Evolutionary conservation across 1,140 invertebrate species (phyloP).

Genomic region (Patella vulgata): DNA sequence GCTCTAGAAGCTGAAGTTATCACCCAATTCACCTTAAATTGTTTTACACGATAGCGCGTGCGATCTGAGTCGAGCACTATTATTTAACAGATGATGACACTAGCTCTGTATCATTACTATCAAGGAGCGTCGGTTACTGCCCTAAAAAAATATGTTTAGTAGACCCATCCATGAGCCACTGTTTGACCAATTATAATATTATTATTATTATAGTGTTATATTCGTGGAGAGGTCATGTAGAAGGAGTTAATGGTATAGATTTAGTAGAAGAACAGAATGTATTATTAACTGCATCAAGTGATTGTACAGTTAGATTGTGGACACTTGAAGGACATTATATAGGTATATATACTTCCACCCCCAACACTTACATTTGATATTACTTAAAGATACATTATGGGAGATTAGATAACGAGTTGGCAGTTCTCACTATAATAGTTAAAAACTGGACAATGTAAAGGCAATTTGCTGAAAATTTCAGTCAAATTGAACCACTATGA

Average conservation of each 20-base stretch:
- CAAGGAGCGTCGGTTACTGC: background rate
- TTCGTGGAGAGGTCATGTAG: slow-evolving; percentile 64
- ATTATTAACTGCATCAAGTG: slow-evolving; percentile 63
- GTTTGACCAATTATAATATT: too few species aligned
- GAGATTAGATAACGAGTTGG: too few species aligned
- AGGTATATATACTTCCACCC: slow-evolving; percentile 41
- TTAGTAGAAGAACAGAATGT: slow-evolving; percentile 62
- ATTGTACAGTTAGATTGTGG: slow-evolving; percentile 67
- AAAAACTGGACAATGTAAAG: too few species aligned
- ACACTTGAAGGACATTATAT: slow-evolving; percentile 65
- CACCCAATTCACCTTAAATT: too few species aligned
- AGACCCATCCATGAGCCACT: too few species aligned
- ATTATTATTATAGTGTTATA: slow-evolving; percentile 58
- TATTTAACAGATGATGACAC: background rate
- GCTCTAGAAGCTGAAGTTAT: too few species aligned
- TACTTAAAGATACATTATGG: too few species aligned
- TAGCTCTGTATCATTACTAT: background rate
- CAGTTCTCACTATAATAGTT: too few species aligned
- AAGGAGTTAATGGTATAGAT: slow-evolving; percentile 57
- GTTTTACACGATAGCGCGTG: background rate
- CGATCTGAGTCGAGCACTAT: too few species aligned
- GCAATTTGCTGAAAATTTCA: too few species aligned
- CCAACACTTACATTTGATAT: background rate
- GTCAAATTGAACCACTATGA: too few species aligned
- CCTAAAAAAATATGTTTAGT: too few species aligned